Percentiles rank a stretch among this genome's conserved stretches.
These are phyloP conservation scores for Drosophila histrio DNA, from an alignment of 2,888 invertebrate genomes.

Conservation along the genomic window DNA sequence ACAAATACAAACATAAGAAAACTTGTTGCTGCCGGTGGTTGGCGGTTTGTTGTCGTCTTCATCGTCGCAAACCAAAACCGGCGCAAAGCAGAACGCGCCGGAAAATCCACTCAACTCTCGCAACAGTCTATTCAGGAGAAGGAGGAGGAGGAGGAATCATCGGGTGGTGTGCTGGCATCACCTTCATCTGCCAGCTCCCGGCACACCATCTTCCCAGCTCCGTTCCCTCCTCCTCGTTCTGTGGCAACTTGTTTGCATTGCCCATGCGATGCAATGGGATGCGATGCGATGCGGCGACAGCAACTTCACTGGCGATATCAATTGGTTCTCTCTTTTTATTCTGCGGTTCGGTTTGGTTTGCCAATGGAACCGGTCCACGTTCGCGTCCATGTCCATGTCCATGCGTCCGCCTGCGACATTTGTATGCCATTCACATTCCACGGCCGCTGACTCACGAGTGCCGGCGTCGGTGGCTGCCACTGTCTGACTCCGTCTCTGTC, in stretches of 20 bases:
- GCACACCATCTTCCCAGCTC: conserved; percentile 6
- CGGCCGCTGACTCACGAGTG: conserved; percentile 67
- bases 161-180: conserved; percentile 16
- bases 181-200: conserved; percentile 23
- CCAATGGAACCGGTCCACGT: conserved; percentile 44
- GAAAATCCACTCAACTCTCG: conserved; percentile 63
- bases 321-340: conserved; percentile 44
- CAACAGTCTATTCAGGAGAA: background rate
- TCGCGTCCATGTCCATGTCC: conserved; percentile 34
- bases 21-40: conserved; percentile 67
- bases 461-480: conserved; percentile 50
- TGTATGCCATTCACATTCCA: conserved; percentile 79
- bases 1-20: conserved; percentile 39
- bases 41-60: conserved; percentile 46
- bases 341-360: conserved; percentile 40
- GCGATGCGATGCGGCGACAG: conserved; percentile 2
- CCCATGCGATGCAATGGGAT: background rate
- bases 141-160: conserved; percentile 7
- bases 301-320: conserved; percentile 51
- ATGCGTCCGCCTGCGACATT: conserved; percentile 63
- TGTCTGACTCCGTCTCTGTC: conserved; percentile 33
- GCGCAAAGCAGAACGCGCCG: conserved; percentile 69
- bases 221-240: conserved; percentile 1
- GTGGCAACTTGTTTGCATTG: conserved; percentile 68
- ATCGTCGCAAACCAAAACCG: conserved; percentile 43